These are phyloP conservation scores for Vollenhovia emeryi DNA, from an alignment of 1,140 invertebrate species.

Conservation along the genomic window DNA sequence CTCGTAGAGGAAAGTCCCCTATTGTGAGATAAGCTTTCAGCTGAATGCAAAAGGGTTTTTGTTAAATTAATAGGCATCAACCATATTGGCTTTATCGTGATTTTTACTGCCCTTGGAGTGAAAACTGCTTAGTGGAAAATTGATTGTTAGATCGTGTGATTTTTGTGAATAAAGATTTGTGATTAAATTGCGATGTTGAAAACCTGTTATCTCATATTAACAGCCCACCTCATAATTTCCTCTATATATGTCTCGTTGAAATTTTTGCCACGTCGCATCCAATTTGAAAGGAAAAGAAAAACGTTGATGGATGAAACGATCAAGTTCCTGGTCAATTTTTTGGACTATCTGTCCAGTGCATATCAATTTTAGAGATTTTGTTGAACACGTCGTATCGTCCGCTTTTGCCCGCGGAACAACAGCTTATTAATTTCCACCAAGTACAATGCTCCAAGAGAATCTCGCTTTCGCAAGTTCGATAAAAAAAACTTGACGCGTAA, in stretches of 20 bases:
- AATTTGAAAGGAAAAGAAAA: not conserved
- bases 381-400: conserved; percentile 10
- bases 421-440: conserved; percentile 57
- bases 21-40: too few relatives aligned
- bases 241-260: conserved; percentile 9
- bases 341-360: not conserved
- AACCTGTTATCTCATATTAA: too few relatives aligned
- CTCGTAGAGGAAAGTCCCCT: too few relatives aligned
- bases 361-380: conserved; percentile 23
- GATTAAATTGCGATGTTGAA: too few relatives aligned
- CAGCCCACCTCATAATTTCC: too few relatives aligned
- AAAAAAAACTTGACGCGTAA: conserved; percentile 38
- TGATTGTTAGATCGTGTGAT: too few relatives aligned
- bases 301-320: not conserved
- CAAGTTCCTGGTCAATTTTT: not conserved
- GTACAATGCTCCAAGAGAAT: not conserved
- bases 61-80: too few relatives aligned
- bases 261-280: not conserved
- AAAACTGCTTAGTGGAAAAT: too few relatives aligned
- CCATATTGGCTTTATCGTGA: too few relatives aligned
- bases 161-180: too few relatives aligned
- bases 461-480: not conserved
- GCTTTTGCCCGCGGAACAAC: conserved; percentile 32
- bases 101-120: too few relatives aligned
- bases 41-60: too few relatives aligned